Evolutionary conservation across 2,113 vertebrate species (phyloP), one percentile per base, ranked within the genome.

Genomic region (Struthio camelus): DNA sequence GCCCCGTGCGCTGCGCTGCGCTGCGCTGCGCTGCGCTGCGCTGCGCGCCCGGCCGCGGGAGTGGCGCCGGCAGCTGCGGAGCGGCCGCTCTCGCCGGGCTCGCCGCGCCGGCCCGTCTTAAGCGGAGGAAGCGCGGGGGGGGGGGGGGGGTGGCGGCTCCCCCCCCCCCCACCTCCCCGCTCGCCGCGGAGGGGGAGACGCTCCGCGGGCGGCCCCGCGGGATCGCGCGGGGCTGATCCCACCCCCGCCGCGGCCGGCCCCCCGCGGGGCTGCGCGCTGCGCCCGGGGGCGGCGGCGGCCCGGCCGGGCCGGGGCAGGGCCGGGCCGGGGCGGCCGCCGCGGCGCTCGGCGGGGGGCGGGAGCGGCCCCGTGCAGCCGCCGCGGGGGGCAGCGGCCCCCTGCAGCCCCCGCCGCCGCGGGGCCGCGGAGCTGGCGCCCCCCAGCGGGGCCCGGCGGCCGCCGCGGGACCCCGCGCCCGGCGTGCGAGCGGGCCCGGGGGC

Each of bases 71-170:
- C 44, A 44, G 73, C 87, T 81, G 65, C 59, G 67, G 59, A 87
- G n/a, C 53, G 25, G 8, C 58, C 66, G 66, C 80, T 84, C 85
- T 84, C 67, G 23, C 87, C 70, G 50, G 34, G 30, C 32, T 58
- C 62, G 30, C 28, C 72, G 28, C 27, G 62, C 46, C 48, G 23
- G 66, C 78, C 54, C 80, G 72, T 75, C 59, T 93, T 93, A 90
- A 79, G 87, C 88, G 80, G 69, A 87, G 90, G 86, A 78, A 93
- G 73, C 75, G 80, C 84, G 91, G 89, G 86, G 94, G 51, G 77
- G 88, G n/a, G 93, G 94, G 80, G 88, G 91, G 89, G 86, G 94
- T 58, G 77, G 88, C 36, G 93, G 94, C 94, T 85, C 96, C 76
- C 90, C 88, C 73, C 25, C 85, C 93, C 53, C 89, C 87, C 48